Conservation (phyloP, 1,140 invertebrate species). For the Stratiolaelaps scimitus region DNA sequence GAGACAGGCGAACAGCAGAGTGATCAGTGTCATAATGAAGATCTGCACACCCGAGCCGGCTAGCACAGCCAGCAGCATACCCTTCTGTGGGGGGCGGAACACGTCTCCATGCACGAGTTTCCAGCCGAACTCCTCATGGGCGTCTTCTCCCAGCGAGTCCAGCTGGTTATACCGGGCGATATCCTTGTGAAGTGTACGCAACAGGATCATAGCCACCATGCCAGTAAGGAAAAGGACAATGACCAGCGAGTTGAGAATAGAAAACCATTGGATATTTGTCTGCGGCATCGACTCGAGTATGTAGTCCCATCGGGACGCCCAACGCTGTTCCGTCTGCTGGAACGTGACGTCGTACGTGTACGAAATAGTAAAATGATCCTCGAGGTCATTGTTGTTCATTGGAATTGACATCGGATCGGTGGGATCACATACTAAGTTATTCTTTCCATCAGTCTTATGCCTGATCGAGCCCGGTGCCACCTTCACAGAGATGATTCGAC, state of each 20-base stretch:
- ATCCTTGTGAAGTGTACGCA: conserved; percentile 93
- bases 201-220: conserved; percentile 98
- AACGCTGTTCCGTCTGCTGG: conserved; percentile 65
- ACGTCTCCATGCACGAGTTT: conserved; percentile 93
- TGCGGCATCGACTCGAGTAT: conserved; percentile 95
- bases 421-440: conserved; percentile 1
- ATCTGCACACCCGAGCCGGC: conserved; percentile 91
- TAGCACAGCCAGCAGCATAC: conserved; percentile 87
- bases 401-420: conserved; percentile 30
- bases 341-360: conserved; percentile 72
- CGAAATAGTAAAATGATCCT: conserved; percentile 50
- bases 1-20: conserved; percentile 76
- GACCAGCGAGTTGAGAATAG: conserved; percentile 49
- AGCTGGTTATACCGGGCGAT: conserved; percentile 94
- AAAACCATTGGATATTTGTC: conserved; percentile 97
- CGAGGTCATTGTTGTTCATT: conserved; percentile 32
- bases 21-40: conserved; percentile 51
- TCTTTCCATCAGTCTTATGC: conserved; percentile 42
- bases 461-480: conserved; percentile 64
- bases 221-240: conserved; percentile 63
- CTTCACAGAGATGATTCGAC: conserved; percentile 73
- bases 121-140: conserved; percentile 98
- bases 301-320: conserved; percentile 99
- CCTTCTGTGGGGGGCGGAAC: conserved; percentile 85
- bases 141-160: conserved; percentile 65